A percentile compares a stretch with the other conserved stretches of the same genome.
phyloP scores from a whole-genome alignment of 2,888 invertebrate genomes.

The Tetrapedia diversipes region DNA sequence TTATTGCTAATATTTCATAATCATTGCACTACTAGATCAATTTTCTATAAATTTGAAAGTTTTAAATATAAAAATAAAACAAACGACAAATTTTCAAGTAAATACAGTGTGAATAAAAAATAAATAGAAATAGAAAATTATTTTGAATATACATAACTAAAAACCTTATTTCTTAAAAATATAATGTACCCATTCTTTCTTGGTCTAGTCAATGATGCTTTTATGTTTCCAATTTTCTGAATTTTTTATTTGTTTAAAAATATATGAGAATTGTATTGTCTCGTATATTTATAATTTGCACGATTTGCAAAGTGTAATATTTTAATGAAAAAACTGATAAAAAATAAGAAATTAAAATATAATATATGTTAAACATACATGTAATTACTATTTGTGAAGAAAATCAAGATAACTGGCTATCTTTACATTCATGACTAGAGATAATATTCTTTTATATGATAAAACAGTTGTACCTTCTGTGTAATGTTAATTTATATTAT shows the following conservation, averaged over 20 bases:
- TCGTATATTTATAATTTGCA: constrained; percentile 41
- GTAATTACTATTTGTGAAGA: constrained; percentile 31
- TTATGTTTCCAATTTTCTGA: constrained; percentile 50
- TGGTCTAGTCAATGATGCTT: constrained; percentile 64
- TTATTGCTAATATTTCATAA: constrained; percentile 51
- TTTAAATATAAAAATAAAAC: constrained; percentile 28
- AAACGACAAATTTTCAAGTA: constrained; percentile 28
- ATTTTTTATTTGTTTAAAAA: constrained; percentile 43
- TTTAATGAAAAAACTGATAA: constrained; percentile 20
- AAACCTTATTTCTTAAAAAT: constrained; percentile 27
- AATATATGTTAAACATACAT: constrained; percentile 33
- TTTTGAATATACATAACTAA: constrained; percentile 19
- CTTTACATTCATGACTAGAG: constrained; percentile 47
- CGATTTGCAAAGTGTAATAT: constrained; percentile 17
- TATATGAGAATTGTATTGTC: constrained; percentile 37
- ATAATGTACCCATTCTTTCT: constrained; percentile 47
- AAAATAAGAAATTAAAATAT: constrained; percentile 19
- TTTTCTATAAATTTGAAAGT: constrained; percentile 54
- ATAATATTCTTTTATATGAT: constrained; percentile 60
- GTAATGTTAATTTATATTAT: constrained; percentile 58
- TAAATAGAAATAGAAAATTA: constrained; percentile 26
- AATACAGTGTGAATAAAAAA: constrained; percentile 28
- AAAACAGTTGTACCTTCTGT: constrained; percentile 41
- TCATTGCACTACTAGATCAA: constrained; percentile 56
- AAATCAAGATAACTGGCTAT: constrained; percentile 29